Evolutionary conservation across 2,113 vertebrate genomes (phyloP), one percentile per base, ranked within the genome.

Genomic region (Hucho hucho): DNA sequence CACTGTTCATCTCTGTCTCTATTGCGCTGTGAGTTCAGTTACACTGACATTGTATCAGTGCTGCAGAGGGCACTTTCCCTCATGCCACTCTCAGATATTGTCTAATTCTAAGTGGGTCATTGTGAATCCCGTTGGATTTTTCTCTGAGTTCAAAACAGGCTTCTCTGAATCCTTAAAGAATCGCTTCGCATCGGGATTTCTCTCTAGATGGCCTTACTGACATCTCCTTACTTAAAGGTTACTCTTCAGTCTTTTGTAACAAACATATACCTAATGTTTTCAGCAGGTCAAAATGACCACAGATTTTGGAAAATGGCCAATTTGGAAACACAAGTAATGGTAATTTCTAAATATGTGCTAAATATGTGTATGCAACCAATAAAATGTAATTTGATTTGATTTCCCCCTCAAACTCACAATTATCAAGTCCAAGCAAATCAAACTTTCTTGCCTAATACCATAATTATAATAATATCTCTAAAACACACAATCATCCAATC

Each of bases 1-100:
- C 37, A 11, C 14, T 63, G 2, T 26, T 26, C 78, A 80, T 84
- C 75, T 86, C 80, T 73, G 75, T 43, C 37, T 11, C 32, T 37
- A 37, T 76, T 74, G 75, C 81, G 72, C 74, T 83, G 74, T 0
- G 72, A 79, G 79, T 83, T 85, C 79, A 70, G 72, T 86, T 88
- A 86, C 84, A 85, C 85, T 78, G 84, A 74, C 81, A 43, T 74
- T 79, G 84, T 82, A 75, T 88, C 83, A 79, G 79, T 86, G 85
- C 86, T 83, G 83, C 82, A 87, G 84, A 82, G 80, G 83, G 86
- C 85, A 80, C 64, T 82, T 69, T 82, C 83, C 83, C 81, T 78
- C 20, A 37, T 65, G 72, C 79, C 79, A 83, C 83, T 82, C 75
- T 86, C 85, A 81, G 83, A 85, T 79, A 85, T 83, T 74, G 87